Conservation (phyloP, 2,888 invertebrate genomes). For the Taphrorychus bicolor region DNA sequence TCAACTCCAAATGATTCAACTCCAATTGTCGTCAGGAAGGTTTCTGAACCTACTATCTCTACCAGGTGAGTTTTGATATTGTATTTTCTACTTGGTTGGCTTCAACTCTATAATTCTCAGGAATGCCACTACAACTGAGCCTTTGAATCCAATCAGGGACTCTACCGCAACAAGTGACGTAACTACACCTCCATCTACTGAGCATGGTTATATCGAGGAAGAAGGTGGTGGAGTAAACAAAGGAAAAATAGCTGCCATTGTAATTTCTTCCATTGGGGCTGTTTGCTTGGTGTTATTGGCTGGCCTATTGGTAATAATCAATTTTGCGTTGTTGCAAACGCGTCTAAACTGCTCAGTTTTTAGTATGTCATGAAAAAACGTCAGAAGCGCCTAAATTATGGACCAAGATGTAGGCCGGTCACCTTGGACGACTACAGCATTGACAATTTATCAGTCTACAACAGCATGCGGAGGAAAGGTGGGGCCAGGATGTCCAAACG, state of each 20-base stretch:
- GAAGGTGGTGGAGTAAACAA: constrained; percentile 58
- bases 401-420: constrained; percentile 87
- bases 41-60: constrained; percentile 1
- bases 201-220: constrained; percentile 54
- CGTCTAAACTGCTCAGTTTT: constrained; percentile 46
- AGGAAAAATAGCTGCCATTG: constrained; percentile 81
- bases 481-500: constrained; percentile 79
- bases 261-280: constrained; percentile 81
- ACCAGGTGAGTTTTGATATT: background rate
- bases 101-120: background rate
- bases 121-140: background rate
- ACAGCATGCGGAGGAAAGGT: constrained; percentile 79
- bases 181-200: constrained; percentile 51
- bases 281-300: constrained; percentile 79
- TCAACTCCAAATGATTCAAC: constrained; percentile 25
- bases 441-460: constrained; percentile 86
- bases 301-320: constrained; percentile 71
- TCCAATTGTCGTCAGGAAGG: background rate
- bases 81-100: background rate
- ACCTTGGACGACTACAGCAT: constrained; percentile 88
- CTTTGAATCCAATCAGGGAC: background rate
- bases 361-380: constrained; percentile 83
- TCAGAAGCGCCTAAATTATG: constrained; percentile 81
- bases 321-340: constrained; percentile 13
- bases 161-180: background rate